phyloP scores from a whole-genome alignment of 2,797 vertebrate genomes.

The Neopelma chrysocephalum region DNA sequence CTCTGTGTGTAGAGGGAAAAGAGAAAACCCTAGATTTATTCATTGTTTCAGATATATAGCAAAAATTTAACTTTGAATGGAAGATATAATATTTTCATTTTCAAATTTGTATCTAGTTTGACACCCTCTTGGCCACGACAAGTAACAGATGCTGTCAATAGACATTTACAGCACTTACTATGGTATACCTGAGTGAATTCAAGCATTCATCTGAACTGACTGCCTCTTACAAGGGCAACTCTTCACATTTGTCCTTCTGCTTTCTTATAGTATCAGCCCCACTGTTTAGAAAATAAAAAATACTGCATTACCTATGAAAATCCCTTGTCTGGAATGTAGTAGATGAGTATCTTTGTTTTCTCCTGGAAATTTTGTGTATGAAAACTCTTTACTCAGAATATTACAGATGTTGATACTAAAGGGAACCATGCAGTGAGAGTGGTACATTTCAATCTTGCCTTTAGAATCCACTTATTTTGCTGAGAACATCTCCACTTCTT shows the following conservation, averaged over 20 bases:
- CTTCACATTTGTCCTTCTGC: background rate
- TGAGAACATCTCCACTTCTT: background rate
- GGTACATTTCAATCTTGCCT: background rate
- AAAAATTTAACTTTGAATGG: slow-evolving; percentile 51
- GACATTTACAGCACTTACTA: slow-evolving; percentile 29
- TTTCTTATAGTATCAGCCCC: background rate
- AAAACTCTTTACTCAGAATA: background rate
- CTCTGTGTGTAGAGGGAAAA: background rate
- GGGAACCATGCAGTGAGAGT: background rate
- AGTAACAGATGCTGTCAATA: slow-evolving; percentile 67
- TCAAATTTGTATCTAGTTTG: slow-evolving; percentile 55
- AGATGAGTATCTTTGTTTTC: background rate
- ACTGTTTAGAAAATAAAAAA: background rate
- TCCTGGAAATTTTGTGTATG: background rate
- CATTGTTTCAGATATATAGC: slow-evolving; percentile 9
- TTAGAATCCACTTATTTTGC: background rate
- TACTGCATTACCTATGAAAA: background rate
- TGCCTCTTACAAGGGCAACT: slow-evolving; percentile 13
- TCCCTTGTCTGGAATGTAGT: background rate
- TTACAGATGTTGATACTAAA: background rate
- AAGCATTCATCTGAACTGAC: slow-evolving; percentile 19
- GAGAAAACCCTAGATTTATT: slow-evolving; percentile 41
- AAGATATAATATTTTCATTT: slow-evolving; percentile 65
- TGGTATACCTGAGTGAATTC: slow-evolving; percentile 37
- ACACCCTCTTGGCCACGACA: slow-evolving; percentile 40